Conservation (phyloP, 2,797 vertebrate genomes). For the Lepilemur ruficaudatus region DNA sequence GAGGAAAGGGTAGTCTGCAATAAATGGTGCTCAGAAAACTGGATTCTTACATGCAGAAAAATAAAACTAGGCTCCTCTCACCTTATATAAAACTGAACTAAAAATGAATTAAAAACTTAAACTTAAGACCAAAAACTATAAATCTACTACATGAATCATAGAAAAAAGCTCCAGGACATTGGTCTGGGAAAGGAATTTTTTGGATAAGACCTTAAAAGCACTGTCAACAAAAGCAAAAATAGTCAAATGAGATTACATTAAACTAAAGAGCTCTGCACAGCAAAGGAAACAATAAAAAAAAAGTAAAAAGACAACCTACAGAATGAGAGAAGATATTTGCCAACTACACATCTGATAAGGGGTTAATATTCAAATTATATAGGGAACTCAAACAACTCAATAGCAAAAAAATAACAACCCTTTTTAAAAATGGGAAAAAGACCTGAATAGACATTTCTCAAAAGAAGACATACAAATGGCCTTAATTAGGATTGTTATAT, state of each 20-base stretch:
- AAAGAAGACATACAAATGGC: neutral
- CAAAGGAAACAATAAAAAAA: neutral
- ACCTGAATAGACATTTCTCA: neutral
- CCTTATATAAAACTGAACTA: neutral
- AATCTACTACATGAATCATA: neutral
- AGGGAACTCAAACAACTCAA: neutral
- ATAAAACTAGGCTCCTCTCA: neutral
- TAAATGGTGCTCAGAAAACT: neutral
- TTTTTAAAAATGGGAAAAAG: neutral
- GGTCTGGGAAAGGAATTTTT: neutral
- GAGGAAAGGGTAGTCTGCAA: neutral
- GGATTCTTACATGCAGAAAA: neutral
- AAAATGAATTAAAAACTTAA: neutral
- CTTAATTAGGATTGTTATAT: neutral
- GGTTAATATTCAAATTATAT: neutral
- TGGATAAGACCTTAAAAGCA: neutral
- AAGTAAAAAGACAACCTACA: neutral
- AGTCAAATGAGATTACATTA: neutral
- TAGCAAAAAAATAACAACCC: neutral
- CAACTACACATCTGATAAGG: neutral
- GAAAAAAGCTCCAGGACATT: neutral
- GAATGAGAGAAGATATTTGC: neutral
- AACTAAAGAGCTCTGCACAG: neutral
- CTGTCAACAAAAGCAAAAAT: neutral
- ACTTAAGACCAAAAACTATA: neutral